Evolutionary conservation across 2,113 vertebrate species (phyloP).

Genomic region (Eulemur rufifrons): DNA sequence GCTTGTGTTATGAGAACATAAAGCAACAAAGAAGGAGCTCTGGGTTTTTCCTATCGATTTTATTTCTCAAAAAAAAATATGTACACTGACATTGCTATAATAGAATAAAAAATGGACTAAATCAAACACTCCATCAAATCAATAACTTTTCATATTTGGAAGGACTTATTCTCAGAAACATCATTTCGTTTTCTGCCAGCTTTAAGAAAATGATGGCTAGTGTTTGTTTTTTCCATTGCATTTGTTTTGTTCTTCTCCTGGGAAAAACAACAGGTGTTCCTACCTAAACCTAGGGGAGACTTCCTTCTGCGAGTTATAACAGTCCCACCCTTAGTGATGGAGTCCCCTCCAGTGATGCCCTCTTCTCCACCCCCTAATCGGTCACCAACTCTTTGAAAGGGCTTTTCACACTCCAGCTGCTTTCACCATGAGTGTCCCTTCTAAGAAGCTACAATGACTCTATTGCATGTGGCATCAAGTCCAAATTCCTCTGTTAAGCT

Average conservation of each 20-base stretch:
- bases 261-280: background rate
- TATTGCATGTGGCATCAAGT: background rate
- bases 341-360: background rate
- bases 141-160: conserved; percentile 79
- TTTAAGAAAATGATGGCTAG: conserved; percentile 62
- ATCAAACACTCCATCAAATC: conserved; percentile 80
- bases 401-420: background rate
- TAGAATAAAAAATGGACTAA: conserved; percentile 78
- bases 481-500: background rate
- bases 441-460: background rate
- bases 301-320: background rate
- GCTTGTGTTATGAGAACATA: background rate
- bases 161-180: conserved; percentile 79
- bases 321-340: background rate
- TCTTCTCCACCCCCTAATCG: background rate
- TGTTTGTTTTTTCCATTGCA: background rate
- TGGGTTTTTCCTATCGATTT: conserved; percentile 73
- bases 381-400: background rate
- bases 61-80: conserved; percentile 78
- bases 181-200: conserved; percentile 67
- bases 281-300: background rate
- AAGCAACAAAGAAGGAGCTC: background rate
- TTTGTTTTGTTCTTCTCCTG: background rate
- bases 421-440: background rate
- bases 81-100: conserved; percentile 70